Percentiles rank a stretch among this genome's conserved stretches.
Evolutionary conservation across 2,113 vertebrate genomes (phyloP).

Genomic region (Ctenodactylus gundi): DNA sequence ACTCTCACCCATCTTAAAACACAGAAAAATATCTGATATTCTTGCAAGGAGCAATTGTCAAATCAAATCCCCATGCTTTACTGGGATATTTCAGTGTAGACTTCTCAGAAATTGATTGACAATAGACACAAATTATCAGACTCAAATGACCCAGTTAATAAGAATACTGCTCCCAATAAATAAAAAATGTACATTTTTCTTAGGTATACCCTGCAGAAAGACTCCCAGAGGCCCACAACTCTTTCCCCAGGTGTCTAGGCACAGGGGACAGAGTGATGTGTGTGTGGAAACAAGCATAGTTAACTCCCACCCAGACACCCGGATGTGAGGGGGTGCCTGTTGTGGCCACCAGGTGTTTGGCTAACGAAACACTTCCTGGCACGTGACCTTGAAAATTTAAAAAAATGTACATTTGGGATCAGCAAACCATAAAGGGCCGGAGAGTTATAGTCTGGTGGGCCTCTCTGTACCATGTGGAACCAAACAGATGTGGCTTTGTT

Average conservation of each 20-base stretch:
- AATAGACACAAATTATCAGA: conserved; percentile 17
- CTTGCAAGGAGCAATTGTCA: not conserved
- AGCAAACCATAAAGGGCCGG: not conserved
- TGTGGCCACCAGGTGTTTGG: not conserved
- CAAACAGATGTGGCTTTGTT: not conserved
- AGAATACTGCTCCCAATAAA: not conserved
- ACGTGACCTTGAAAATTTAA: not conserved
- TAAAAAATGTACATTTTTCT: not conserved
- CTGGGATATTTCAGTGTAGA: not conserved
- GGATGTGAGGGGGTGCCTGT: not conserved
- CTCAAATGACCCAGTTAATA: not conserved
- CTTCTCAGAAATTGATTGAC: conserved; percentile 8
- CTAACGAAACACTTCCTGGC: not conserved
- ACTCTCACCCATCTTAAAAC: not conserved
- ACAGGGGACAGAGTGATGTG: not conserved
- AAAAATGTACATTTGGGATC: not conserved
- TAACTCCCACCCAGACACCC: not conserved
- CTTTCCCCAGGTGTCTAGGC: not conserved
- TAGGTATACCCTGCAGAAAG: not conserved
- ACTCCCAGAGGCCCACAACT: not conserved
- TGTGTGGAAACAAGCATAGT: not conserved
- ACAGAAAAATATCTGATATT: not conserved
- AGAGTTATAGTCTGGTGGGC: not conserved
- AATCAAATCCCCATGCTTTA: not conserved
- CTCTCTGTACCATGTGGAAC: not conserved